Evolutionary conservation across 2,797 vertebrate species (phyloP), one percentile per base, ranked within the genome.

Genomic region (Pampus argenteus): DNA sequence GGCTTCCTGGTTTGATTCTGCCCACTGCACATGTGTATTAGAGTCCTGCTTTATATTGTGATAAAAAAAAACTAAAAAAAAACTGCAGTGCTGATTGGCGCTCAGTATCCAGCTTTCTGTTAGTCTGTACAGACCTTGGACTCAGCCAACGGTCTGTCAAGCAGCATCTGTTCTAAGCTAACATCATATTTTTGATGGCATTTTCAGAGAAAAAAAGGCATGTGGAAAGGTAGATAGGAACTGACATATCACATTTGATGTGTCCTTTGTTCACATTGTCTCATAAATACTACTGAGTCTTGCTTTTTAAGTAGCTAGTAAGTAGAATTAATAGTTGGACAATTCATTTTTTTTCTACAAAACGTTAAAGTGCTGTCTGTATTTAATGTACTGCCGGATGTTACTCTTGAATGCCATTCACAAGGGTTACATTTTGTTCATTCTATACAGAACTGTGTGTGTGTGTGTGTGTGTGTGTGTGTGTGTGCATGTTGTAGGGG

Each of bases 391-490:
- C 9, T 28, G 42, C 20, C 23, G 11, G 31, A 50, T 49, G n/a
- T n/a, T 11, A 5, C 18, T 34, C 14, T 60, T 3, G 20, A 59
- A 9, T 60, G 60, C 10, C n/a, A 57, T 48, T 60, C 25, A 57
- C 17, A 47, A 22, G 34, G 48, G 17, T 61, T 54, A 40, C 10
- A 48, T 8, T 52, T 3, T 38, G 29, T 44, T 14, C 13, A 47
- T 4, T 22, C 15, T 50, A 11, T 36, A 15, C n/a, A 18, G 8
- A 31, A 13, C 2, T 64, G 52, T 58, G 49, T 76, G 31, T 26
- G n/a, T 61, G 28, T 49, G 49, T 55, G 50, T 28, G 38, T 29
- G 52, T 31, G 47, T 34, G 51, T 49, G 66, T 25, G 38, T 55
- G 58, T 40, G 38, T 48, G 42, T 63, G 63, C 34, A 11, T 42